A percentile compares a stretch with the other conserved stretches of the same genome.
Evolutionary conservation across 1,140 invertebrate genomes (phyloP).

Genomic region (Drosophila azteca): DNA sequence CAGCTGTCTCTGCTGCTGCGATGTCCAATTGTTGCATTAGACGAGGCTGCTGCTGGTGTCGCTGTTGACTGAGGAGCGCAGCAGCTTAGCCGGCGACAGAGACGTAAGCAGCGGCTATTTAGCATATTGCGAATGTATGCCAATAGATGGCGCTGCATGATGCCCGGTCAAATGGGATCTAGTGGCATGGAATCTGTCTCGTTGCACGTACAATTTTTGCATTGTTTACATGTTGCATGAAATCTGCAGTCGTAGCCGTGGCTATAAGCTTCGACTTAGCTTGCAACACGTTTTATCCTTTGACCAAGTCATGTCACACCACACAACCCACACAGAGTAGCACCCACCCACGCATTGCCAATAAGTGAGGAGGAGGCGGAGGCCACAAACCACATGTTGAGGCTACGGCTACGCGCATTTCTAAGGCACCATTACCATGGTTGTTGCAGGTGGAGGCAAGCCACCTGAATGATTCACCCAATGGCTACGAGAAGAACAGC

Average conservation of each 20-base stretch:
- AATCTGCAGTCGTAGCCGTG: constrained; percentile 31
- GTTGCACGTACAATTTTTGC: constrained; percentile 75
- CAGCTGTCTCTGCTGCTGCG: constrained; percentile 63
- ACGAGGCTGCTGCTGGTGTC: constrained; percentile 14
- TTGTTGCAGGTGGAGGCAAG: constrained; percentile 29
- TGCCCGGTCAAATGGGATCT: constrained; percentile 28
- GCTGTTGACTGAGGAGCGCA: constrained; percentile 6
- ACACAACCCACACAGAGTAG: constrained; percentile 10
- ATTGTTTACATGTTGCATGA: constrained; percentile 73
- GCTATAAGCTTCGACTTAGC: constrained; percentile 16
- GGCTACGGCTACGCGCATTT: constrained; percentile 70
- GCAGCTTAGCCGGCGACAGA: constrained; percentile 44
- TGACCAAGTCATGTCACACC: constrained; percentile 42
- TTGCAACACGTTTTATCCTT: constrained; percentile 43
- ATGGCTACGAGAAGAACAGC: constrained; percentile 28
- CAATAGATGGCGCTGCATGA: constrained; percentile 77
- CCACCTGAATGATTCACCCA: constrained; percentile 63
- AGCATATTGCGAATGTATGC: constrained; percentile 78
- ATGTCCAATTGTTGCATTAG: constrained; percentile 75
- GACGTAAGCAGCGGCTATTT: constrained; percentile 55
- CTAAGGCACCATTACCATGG: constrained; percentile 36
- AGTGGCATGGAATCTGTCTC: constrained; percentile 3
- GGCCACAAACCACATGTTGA: constrained; percentile 72
- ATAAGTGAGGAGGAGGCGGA: constrained; percentile 18
- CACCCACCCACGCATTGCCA: constrained; percentile 49